A percentile compares a stretch with the other conserved stretches of the same genome.
phyloP scores from a whole-genome alignment of 2,888 invertebrate genomes.

The Caenorhabditis angaria region DNA sequence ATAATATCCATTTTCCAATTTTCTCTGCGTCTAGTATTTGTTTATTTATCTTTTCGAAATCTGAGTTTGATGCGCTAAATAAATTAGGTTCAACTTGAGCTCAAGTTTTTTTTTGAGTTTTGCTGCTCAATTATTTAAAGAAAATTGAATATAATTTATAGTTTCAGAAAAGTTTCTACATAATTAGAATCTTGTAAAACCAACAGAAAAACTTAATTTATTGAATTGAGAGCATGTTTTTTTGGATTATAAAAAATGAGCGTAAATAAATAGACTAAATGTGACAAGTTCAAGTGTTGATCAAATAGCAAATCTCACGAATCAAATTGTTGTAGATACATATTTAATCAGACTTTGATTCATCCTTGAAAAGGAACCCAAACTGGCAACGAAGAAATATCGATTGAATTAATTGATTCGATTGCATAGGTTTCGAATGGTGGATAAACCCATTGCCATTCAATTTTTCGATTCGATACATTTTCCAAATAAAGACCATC shows the following conservation, averaged over 20 bases:
- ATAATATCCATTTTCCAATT: background rate
- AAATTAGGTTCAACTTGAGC: too few species aligned
- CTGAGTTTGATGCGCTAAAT: too few species aligned
- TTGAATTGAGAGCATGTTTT: background rate
- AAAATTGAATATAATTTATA: too few species aligned
- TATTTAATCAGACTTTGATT: background rate
- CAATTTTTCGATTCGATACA: constrained; percentile 14
- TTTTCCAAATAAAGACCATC: constrained; percentile 46
- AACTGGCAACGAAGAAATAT: constrained; percentile 25
- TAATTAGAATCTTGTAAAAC: too few species aligned
- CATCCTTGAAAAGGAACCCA: constrained; percentile 23
- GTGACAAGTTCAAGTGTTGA: constrained; percentile 4
- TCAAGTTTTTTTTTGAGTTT: background rate
- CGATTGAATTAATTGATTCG: constrained; percentile 13
- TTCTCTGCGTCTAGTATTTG: background rate
- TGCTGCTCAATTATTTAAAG: background rate
- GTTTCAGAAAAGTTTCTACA: too few species aligned
- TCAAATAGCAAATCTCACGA: constrained; percentile 4
- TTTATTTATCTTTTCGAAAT: background rate
- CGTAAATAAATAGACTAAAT: constrained; percentile 1
- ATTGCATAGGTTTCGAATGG: constrained; percentile 48
- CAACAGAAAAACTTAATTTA: too few species aligned
- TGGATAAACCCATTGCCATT: constrained; percentile 54
- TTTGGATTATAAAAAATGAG: background rate
- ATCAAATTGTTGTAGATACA: too few species aligned